phyloP scores from a whole-genome alignment of 2,113 vertebrate genomes.

The Ceyx margarethae region DNA sequence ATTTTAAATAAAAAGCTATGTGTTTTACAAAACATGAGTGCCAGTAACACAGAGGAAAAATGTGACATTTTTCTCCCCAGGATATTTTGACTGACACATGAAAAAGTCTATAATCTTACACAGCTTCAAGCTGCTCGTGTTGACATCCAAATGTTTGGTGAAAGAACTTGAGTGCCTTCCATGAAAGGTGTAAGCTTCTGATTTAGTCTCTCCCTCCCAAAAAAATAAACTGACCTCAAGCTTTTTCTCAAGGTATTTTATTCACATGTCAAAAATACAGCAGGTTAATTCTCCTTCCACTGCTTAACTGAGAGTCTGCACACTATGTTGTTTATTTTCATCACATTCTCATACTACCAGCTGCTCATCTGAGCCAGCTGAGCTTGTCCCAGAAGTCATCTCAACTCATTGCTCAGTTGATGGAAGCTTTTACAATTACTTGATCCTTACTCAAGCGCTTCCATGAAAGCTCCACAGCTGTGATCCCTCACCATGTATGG shows the following conservation, averaged over 20 bases:
- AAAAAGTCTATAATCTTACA: conserved; percentile 66
- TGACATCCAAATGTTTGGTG: conserved; percentile 56
- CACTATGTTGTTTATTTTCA: conserved; percentile 16
- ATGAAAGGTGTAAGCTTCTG: conserved; percentile 36
- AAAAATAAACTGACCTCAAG: not conserved
- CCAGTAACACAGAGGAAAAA: conserved; percentile 55
- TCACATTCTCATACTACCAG: not conserved
- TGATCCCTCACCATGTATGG: not conserved
- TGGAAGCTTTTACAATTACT: not conserved
- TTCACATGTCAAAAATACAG: not conserved
- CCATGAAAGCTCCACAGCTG: not conserved
- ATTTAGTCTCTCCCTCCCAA: not conserved
- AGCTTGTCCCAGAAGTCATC: not conserved
- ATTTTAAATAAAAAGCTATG: conserved; percentile 62
- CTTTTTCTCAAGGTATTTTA: not conserved
- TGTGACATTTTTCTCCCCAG: conserved; percentile 67
- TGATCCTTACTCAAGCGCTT: not conserved
- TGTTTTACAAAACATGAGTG: conserved; percentile 59
- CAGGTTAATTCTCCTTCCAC: not conserved
- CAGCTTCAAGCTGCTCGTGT: conserved; percentile 62
- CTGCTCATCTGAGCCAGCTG: not conserved
- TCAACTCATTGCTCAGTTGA: not conserved
- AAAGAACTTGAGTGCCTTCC: conserved; percentile 42
- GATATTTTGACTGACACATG: conserved; percentile 68
- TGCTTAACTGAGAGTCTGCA: not conserved